A percentile compares a stretch with the other conserved stretches of the same genome.
Evolutionary conservation across 2,888 invertebrate genomes (phyloP).

Genomic region (Eretmocerus hayati): DNA sequence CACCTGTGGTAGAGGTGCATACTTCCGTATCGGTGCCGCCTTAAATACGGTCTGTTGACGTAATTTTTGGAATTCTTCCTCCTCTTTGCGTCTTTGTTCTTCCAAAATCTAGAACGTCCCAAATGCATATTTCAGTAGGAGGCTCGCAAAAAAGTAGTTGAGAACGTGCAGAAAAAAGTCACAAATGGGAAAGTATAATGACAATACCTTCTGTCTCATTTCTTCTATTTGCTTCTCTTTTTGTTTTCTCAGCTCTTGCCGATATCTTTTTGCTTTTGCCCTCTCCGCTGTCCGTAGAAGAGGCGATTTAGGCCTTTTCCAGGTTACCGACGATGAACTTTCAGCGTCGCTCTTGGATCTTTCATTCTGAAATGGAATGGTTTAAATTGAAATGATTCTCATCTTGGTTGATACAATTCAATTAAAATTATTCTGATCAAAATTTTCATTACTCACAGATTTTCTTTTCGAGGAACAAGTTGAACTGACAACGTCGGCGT

Average conservation of each 20-base stretch:
- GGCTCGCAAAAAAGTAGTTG: not conserved
- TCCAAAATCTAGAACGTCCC: not conserved
- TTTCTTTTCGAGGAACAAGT: no score
- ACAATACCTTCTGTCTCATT: not conserved
- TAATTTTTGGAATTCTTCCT: not conserved
- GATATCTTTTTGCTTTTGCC: not conserved
- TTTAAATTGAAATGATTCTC: not conserved
- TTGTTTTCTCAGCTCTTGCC: constrained; percentile 5
- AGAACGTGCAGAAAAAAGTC: not conserved
- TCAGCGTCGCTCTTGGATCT: not conserved
- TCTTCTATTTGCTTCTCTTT: constrained; percentile 5
- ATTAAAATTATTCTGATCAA: no score
- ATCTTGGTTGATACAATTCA: not conserved
- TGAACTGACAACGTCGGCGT: no score
- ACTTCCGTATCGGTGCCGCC: constrained; percentile 11
- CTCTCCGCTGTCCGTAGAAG: constrained; percentile 7
- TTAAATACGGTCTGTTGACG: constrained; percentile 13
- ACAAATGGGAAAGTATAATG: not conserved
- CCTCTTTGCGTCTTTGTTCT: constrained; percentile 7
- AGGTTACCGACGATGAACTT: not conserved
- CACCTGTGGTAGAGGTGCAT: constrained; percentile 3
- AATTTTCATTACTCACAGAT: not conserved
- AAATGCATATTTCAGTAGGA: not conserved
- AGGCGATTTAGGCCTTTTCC: not conserved
- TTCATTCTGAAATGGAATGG: no score